These are phyloP conservation scores for Diarsia brunnea DNA, from an alignment of 2,888 invertebrate species.

Conservation along the genomic window DNA sequence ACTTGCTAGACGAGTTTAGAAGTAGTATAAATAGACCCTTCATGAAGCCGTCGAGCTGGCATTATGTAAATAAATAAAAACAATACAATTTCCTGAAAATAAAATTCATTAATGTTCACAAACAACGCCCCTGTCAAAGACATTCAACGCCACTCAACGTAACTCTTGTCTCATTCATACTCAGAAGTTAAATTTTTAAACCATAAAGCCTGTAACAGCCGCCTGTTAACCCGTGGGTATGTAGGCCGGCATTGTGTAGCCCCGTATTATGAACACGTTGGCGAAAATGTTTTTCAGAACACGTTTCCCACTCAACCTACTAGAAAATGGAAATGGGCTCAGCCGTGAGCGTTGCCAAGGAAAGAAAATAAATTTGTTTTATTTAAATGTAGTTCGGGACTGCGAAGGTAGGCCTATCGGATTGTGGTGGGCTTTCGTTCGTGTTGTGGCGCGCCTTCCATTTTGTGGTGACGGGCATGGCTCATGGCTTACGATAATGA, in stretches of 20 bases:
- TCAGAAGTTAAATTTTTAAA: constrained; percentile 44
- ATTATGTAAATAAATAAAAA: too few species aligned
- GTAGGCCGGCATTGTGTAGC: constrained; percentile 44
- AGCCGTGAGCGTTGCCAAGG: constrained; percentile 37
- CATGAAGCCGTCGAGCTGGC: too few species aligned
- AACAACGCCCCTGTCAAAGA: neutral
- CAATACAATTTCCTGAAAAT: neutral
- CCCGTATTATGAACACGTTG: constrained; percentile 52
- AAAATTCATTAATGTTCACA: neutral
- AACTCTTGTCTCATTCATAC: constrained; percentile 32
- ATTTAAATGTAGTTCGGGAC: constrained; percentile 56
- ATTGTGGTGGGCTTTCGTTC: constrained; percentile 40
- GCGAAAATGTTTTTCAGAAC: constrained; percentile 57
- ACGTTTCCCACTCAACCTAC: constrained; percentile 53
- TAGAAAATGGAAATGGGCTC: constrained; percentile 56
- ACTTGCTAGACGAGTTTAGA: neutral
- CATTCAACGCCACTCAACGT: neutral
- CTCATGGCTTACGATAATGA: constrained; percentile 29
- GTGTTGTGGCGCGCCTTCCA: constrained; percentile 30
- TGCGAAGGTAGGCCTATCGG: constrained; percentile 36
- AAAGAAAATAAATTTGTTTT: constrained; percentile 56
- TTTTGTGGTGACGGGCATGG: constrained; percentile 20
- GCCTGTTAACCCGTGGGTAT: constrained; percentile 41
- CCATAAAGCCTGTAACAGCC: constrained; percentile 30
- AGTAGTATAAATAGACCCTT: too few species aligned